A percentile compares a stretch with the other conserved stretches of the same genome.
Conservation (phyloP, 1,140 invertebrate genomes). For the Hyphantria cunea region DNA sequence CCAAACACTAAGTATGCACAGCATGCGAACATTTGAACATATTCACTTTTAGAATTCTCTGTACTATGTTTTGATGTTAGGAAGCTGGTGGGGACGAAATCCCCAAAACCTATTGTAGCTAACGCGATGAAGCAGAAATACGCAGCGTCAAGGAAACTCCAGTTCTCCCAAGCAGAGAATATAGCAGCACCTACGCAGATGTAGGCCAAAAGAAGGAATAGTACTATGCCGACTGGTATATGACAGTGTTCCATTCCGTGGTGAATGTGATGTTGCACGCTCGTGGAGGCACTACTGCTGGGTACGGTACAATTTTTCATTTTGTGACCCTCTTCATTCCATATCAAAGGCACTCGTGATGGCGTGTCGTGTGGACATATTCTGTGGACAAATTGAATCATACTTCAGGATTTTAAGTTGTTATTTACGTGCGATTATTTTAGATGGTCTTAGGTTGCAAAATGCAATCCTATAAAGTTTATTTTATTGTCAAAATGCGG, state of each 20-base stretch:
- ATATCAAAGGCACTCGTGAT: constrained; percentile 87
- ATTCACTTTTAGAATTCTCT: constrained; percentile 84
- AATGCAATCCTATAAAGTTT: no score
- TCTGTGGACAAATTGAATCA: constrained; percentile 63
- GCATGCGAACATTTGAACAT: constrained; percentile 90
- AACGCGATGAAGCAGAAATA: constrained; percentile 95
- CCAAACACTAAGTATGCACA: constrained; percentile 94
- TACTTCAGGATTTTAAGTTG: background rate
- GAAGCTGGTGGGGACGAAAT: constrained; percentile 87
- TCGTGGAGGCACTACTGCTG: constrained; percentile 59
- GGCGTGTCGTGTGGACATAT: constrained; percentile 86
- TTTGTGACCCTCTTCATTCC: constrained; percentile 73
- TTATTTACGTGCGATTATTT: no score
- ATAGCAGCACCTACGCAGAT: constrained; percentile 87
- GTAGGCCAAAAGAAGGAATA: constrained; percentile 87
- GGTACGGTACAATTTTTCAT: constrained; percentile 60
- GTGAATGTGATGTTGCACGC: constrained; percentile 54
- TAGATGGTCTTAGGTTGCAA: no score
- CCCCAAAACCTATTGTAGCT: constrained; percentile 93
- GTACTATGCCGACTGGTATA: constrained; percentile 88
- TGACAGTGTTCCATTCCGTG: constrained; percentile 78
- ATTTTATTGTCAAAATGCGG: no score
- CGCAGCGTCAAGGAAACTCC: constrained; percentile 91
- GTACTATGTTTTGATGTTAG: constrained; percentile 68
- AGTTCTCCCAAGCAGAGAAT: constrained; percentile 88